These are phyloP conservation scores for Drosophila acutilabella DNA, from an alignment of 2,888 invertebrate genomes.

Conservation along the genomic window DNA sequence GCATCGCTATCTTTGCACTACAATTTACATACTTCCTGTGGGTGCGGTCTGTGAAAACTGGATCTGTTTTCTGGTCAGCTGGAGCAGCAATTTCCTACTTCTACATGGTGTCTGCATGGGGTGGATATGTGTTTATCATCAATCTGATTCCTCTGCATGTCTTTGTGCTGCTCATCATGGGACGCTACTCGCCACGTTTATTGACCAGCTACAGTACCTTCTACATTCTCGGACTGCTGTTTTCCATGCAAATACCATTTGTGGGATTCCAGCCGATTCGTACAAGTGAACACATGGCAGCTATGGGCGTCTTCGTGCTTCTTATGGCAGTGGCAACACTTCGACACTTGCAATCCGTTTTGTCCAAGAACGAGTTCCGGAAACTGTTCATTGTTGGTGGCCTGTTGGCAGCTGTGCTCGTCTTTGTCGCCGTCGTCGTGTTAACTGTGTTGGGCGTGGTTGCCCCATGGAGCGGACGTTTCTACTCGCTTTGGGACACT, in stretches of 20 bases:
- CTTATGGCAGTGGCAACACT: constrained; percentile 94
- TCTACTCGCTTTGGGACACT: constrained; percentile 99
- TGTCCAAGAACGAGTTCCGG: constrained; percentile 95
- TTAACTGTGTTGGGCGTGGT: constrained; percentile 98
- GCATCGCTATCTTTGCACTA: constrained; percentile 99
- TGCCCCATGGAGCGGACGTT: constrained; percentile 93
- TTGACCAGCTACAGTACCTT: constrained; percentile 98
- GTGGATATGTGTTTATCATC: constrained; percentile 99
- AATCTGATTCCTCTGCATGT: constrained; percentile 99
- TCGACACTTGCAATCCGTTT: constrained; percentile 93
- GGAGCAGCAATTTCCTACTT: constrained; percentile 98
- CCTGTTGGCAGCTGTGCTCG: constrained; percentile 90
- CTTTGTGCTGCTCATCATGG: constrained; percentile 97
- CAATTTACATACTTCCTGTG: constrained; percentile 99
- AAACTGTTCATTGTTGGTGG: constrained; percentile 93
- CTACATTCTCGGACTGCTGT: constrained; percentile 96
- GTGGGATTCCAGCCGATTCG: constrained; percentile 99
- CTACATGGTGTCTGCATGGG: constrained; percentile 99
- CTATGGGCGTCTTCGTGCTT: constrained; percentile 97
- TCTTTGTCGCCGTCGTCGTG: constrained; percentile 93
- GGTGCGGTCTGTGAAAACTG: constrained; percentile 99
- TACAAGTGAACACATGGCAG: constrained; percentile 99
- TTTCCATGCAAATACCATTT: constrained; percentile 99
- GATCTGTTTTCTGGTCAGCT: constrained; percentile 98
- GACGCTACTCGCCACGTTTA: constrained; percentile 95